Evolutionary conservation across 2,888 invertebrate genomes (phyloP).

Genomic region (Pheosia gnoma): DNA sequence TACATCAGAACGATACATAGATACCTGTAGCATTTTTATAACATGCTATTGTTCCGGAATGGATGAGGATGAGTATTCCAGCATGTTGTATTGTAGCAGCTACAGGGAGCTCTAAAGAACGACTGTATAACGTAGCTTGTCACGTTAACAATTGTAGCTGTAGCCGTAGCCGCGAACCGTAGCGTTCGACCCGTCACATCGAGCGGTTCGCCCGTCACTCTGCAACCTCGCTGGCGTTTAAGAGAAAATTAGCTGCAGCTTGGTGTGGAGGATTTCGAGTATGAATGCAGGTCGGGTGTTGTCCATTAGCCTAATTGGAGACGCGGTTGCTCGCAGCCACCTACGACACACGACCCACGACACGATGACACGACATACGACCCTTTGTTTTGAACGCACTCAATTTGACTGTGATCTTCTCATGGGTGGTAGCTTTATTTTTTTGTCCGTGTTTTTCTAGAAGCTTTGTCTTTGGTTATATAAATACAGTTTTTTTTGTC

Average conservation of each 20-base stretch:
- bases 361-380: constrained; percentile 28
- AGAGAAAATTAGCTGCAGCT: constrained; percentile 81
- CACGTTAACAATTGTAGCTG: no score
- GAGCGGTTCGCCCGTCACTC: constrained; percentile 44
- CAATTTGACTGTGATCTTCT: constrained; percentile 43
- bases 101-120: no score
- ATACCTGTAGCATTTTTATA: no score
- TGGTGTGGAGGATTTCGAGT: constrained; percentile 79
- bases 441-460: neutral
- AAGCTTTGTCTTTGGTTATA: constrained; percentile 8
- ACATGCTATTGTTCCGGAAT: no score
- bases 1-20: no score
- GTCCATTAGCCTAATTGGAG: constrained; percentile 84
- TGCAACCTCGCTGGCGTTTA: constrained; percentile 59
- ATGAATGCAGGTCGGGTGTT: constrained; percentile 79
- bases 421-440: constrained; percentile 30
- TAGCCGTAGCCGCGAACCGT: neutral
- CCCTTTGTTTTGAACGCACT: constrained; percentile 61
- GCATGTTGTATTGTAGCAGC: no score
- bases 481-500: neutral
- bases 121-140: no score
- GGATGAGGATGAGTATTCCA: no score
- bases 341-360: constrained; percentile 36
- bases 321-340: constrained; percentile 53
- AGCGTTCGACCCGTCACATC: constrained; percentile 1